These are phyloP conservation scores for Ciona savignyi DNA, from an alignment of 23 tunicate genomes.

Conservation along the genomic window DNA sequence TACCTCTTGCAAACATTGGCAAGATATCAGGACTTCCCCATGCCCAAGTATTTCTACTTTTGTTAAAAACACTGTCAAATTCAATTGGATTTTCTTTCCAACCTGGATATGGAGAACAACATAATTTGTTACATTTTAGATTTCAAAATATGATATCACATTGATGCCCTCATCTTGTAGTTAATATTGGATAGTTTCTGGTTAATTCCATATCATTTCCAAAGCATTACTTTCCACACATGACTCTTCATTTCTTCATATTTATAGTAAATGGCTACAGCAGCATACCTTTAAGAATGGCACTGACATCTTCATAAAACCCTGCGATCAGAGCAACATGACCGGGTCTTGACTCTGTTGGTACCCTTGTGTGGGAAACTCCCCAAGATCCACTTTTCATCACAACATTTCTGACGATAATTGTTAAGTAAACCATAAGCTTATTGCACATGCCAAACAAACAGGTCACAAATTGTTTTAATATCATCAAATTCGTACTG, in stretches of 20 bases:
- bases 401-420: slow-evolving; percentile 45
- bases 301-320: slow-evolving; percentile 99
- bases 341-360: slow-evolving; percentile 98
- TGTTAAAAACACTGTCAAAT: slow-evolving; percentile 97
- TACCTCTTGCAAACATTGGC: slow-evolving; percentile 95
- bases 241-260: neutral
- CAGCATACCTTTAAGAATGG: slow-evolving; percentile 56
- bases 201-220: no score
- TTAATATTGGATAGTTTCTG: no score
- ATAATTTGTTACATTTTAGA: neutral
- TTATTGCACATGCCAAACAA: no score
- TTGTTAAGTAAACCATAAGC: no score
- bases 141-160: neutral
- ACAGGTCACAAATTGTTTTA: no score
- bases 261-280: neutral
- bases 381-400: slow-evolving; percentile 70
- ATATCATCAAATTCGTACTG: neutral
- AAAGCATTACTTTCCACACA: no score
- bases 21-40: slow-evolving; percentile 94
- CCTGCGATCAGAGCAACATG: slow-evolving; percentile 98
- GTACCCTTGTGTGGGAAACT: slow-evolving; percentile 72
- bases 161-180: no score
- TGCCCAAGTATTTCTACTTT: slow-evolving; percentile 76
- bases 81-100: slow-evolving; percentile 99
- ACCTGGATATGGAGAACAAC: slow-evolving; percentile 22